A percentile compares a stretch with the other conserved stretches of the same genome.
These are phyloP conservation scores for Serilophus lunatus DNA, from an alignment of 2,113 vertebrate genomes.

Conservation along the genomic window DNA sequence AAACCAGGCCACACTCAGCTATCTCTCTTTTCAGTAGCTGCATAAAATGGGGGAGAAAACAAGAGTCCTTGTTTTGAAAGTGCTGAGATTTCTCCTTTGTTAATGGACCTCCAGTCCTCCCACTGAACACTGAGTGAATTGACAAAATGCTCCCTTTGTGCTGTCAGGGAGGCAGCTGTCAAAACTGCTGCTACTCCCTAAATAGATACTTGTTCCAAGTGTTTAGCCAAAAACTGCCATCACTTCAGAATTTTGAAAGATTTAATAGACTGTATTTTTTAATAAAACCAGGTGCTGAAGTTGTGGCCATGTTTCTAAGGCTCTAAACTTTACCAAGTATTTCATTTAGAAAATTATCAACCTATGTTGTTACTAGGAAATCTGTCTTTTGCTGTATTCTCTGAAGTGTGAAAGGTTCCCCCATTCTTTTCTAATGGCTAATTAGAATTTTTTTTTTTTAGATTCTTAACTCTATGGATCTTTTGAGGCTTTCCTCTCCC, in stretches of 20 bases:
- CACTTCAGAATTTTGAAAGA: neutral
- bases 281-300: neutral
- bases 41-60: neutral
- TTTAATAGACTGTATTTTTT: neutral
- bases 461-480: neutral
- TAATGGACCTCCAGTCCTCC: neutral
- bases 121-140: neutral
- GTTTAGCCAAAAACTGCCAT: neutral
- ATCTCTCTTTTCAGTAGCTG: neutral
- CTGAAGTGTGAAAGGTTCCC: neutral
- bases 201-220: neutral
- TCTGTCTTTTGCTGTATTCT: neutral
- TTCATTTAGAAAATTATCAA: neutral
- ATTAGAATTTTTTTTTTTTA: neutral
- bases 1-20: neutral
- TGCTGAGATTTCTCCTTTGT: neutral
- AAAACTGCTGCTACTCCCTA: neutral
- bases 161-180: conserved; percentile 1
- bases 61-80: conserved; percentile 5
- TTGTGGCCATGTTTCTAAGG: neutral
- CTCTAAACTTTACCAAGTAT: neutral
- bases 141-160: conserved; percentile 31
- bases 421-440: neutral
- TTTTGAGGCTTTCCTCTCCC: neutral
- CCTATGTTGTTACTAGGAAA: neutral